Evolutionary conservation across 1,140 invertebrate species (phyloP).

Genomic region (Bursaphelenchus mucronatus): DNA sequence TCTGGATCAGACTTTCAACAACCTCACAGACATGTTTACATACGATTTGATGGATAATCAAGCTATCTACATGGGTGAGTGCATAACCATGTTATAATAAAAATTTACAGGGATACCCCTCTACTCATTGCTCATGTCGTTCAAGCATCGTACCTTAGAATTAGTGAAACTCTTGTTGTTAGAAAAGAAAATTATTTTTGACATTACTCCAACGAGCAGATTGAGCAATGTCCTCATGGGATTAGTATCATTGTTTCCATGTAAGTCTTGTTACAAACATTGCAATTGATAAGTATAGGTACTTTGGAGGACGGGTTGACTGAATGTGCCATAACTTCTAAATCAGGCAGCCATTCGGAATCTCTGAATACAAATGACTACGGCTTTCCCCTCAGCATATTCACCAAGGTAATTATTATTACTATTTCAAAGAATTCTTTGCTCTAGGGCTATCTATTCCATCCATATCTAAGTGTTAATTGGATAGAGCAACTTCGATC

Average conservation of each 20-base stretch:
- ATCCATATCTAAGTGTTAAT: slow-evolving; percentile 90
- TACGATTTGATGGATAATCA: slow-evolving; percentile 34
- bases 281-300: slow-evolving; percentile 36
- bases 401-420: slow-evolving; percentile 70
- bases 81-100: not conserved
- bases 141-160: slow-evolving; percentile 84
- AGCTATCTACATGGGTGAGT: slow-evolving; percentile 42
- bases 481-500: slow-evolving; percentile 87
- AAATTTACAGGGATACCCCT: slow-evolving; percentile 71
- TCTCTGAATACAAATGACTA: slow-evolving; percentile 67
- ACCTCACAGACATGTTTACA: slow-evolving; percentile 73
- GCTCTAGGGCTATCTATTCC: slow-evolving; percentile 78
- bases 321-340: slow-evolving; percentile 68
- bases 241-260: slow-evolving; percentile 81
- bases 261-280: slow-evolving; percentile 63
- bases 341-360: slow-evolving; percentile 26
- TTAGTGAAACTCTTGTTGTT: slow-evolving; percentile 87
- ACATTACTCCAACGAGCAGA: slow-evolving; percentile 82
- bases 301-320: slow-evolving; percentile 77
- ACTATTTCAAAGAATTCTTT: slow-evolving; percentile 32
- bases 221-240: slow-evolving; percentile 81
- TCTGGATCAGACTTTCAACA: slow-evolving; percentile 83
- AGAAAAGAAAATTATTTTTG: slow-evolving; percentile 79
- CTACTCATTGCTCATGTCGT: slow-evolving; percentile 75
- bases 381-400: slow-evolving; percentile 81